phyloP scores from a whole-genome alignment of 2,797 vertebrate genomes.

The Podarcis lilfordi region DNA sequence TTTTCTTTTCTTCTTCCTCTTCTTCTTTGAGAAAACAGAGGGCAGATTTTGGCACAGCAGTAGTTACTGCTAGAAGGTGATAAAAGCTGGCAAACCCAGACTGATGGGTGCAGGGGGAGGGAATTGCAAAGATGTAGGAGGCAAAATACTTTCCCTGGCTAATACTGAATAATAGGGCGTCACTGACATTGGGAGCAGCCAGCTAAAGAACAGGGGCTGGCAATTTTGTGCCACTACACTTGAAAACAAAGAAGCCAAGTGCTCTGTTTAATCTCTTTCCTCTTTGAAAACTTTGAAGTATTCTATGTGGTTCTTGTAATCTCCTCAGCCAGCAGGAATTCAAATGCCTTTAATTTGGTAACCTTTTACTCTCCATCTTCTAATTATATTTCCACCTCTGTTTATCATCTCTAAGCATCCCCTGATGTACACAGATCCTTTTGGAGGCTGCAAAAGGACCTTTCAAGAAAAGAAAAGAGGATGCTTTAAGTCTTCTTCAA shows the following conservation, averaged over 20 bases:
- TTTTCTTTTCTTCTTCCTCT: background rate
- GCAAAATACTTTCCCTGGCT: slow-evolving; percentile 36
- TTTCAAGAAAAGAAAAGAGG: slow-evolving; percentile 21
- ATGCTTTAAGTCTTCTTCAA: background rate
- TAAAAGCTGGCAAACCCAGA: slow-evolving; percentile 31
- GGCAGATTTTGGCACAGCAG: no score
- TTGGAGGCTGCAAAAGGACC: background rate
- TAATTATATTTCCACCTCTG: slow-evolving; percentile 58
- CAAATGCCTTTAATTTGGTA: slow-evolving; percentile 24
- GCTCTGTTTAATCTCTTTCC: slow-evolving; percentile 25
- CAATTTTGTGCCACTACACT: slow-evolving; percentile 50
- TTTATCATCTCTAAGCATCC: slow-evolving; percentile 60
- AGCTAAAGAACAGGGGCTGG: slow-evolving; percentile 39
- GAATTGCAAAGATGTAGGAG: slow-evolving; percentile 48
- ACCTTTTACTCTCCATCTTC: slow-evolving; percentile 60
- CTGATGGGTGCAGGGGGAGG: background rate
- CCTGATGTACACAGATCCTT: slow-evolving; percentile 41
- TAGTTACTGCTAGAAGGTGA: slow-evolving; percentile 13
- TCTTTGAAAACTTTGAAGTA: slow-evolving; percentile 44
- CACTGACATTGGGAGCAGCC: slow-evolving; percentile 6
- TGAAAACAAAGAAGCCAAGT: slow-evolving; percentile 36
- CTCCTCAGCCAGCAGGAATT: slow-evolving; percentile 47
- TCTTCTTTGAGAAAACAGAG: background rate
- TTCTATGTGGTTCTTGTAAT: slow-evolving; percentile 47
- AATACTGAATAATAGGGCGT: slow-evolving; percentile 30